phyloP scores from a whole-genome alignment of 2,113 vertebrate species.

The Labrus mixtus region DNA sequence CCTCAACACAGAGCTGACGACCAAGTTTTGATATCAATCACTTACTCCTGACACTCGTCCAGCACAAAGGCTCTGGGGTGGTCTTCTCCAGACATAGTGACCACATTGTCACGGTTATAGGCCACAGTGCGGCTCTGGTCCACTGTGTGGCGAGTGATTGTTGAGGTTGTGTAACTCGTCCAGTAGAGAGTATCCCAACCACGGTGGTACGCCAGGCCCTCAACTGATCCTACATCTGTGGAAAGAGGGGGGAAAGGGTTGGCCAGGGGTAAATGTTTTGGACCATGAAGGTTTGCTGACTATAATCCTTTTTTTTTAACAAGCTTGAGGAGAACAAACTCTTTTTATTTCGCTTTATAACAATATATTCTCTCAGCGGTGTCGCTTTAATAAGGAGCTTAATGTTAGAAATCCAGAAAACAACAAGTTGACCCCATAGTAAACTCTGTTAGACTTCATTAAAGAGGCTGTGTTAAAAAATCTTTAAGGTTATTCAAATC shows the following conservation, averaged over 20 bases:
- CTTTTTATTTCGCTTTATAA: conserved; percentile 19
- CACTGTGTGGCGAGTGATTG: conserved; percentile 95
- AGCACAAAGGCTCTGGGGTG: conserved; percentile 96
- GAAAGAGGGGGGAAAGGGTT: conserved; percentile 6
- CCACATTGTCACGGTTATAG: conserved; percentile 94
- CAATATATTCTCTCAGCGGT: conserved; percentile 18
- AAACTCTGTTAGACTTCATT: conserved; percentile 22
- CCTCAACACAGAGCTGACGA: conserved; percentile 16
- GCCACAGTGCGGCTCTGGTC: conserved; percentile 91
- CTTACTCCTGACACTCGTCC: conserved; percentile 97
- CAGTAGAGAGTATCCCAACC: conserved; percentile 97
- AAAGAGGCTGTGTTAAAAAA: conserved; percentile 10
- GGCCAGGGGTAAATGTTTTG: conserved; percentile 4
- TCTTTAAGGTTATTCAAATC: conserved; percentile 12
- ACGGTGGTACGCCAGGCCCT: conserved; percentile 96
- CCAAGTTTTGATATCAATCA: conserved; percentile 24
- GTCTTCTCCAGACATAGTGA: conserved; percentile 97
- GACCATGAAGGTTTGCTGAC: conserved; percentile 1
- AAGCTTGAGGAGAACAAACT: conserved; percentile 4
- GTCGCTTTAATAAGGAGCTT: conserved; percentile 26
- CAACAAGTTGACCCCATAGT: conserved; percentile 19
- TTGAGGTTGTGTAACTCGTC: conserved; percentile 98
- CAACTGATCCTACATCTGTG: conserved; percentile 95
- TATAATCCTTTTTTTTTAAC: not conserved
- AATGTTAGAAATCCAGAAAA: conserved; percentile 32